phyloP scores from a whole-genome alignment of 2,113 vertebrate species.

The Tenrec ecaudatus region DNA sequence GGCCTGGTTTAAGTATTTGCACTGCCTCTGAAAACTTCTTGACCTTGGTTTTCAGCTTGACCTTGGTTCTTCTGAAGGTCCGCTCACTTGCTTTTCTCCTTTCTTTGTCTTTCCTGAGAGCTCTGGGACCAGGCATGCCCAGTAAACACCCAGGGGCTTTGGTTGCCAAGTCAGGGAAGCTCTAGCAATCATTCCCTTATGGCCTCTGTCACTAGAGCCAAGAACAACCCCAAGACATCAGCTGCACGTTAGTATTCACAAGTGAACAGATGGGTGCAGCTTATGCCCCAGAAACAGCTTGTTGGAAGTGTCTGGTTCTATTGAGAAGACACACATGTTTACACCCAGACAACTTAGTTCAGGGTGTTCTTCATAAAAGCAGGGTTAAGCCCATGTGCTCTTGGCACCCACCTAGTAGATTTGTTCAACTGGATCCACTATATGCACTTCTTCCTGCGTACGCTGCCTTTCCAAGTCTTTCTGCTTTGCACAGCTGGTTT shows the following conservation, averaged over 20 bases:
- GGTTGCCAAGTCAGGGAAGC: constrained; percentile 48
- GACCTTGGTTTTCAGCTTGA: background rate
- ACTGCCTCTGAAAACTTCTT: background rate
- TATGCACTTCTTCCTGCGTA: background rate
- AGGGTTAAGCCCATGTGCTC: background rate
- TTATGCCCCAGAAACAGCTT: constrained; percentile 15
- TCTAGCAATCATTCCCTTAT: constrained; percentile 1
- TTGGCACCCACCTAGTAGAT: background rate
- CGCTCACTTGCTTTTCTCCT: background rate
- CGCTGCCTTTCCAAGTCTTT: background rate
- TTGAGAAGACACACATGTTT: constrained; percentile 35
- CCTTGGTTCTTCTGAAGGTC: background rate
- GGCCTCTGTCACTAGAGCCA: constrained; percentile 7
- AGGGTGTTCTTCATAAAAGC: background rate
- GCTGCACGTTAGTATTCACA: background rate
- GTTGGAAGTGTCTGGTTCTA: background rate
- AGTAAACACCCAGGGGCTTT: constrained; percentile 20
- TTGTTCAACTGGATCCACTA: background rate
- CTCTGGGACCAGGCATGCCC: background rate
- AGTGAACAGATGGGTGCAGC: constrained; percentile 9
- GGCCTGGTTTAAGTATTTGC: background rate
- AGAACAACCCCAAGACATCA: constrained; percentile 36
- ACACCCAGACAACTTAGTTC: background rate
- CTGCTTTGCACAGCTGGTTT: background rate
- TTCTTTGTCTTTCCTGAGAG: background rate